These are phyloP conservation scores for Kryptopterus vitreolus DNA, from an alignment of 2,797 vertebrate genomes.

Conservation along the genomic window DNA sequence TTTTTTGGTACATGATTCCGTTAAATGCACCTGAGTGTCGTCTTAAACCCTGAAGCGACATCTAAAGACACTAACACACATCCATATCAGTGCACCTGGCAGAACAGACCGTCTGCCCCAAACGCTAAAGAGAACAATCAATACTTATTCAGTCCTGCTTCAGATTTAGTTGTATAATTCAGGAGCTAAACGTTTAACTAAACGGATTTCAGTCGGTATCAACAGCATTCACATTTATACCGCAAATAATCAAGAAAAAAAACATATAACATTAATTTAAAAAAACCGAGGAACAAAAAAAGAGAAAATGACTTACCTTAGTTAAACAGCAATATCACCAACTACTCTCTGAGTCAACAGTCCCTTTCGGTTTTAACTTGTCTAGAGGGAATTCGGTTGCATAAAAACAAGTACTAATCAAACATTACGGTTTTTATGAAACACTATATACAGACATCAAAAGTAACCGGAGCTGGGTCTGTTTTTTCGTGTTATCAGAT, in stretches of 20 bases:
- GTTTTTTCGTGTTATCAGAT: conserved; percentile 21
- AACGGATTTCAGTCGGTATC: background rate
- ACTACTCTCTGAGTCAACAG: background rate
- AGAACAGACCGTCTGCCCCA: background rate
- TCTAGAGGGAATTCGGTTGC: background rate
- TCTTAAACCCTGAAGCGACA: conserved; percentile 20
- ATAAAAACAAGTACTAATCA: background rate
- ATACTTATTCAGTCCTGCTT: background rate
- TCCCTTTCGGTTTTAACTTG: background rate
- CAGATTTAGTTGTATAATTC: background rate
- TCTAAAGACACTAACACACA: conserved; percentile 20
- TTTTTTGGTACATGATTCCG: background rate
- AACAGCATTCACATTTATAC: background rate
- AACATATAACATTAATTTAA: background rate
- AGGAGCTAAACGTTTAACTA: background rate
- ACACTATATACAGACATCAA: fast-evolving
- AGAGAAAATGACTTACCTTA: conserved; percentile 17
- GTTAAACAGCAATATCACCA: conserved; percentile 16
- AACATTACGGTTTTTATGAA: background rate
- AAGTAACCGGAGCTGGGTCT: background rate
- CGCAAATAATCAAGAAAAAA: background rate
- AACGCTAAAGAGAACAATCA: background rate
- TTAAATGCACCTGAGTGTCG: background rate
- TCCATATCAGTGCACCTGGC: background rate
- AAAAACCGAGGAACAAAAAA: background rate